Base-by-base conservation (phyloP, 2,888 invertebrate genomes). In the Aleiodes leptofemur region DNA sequence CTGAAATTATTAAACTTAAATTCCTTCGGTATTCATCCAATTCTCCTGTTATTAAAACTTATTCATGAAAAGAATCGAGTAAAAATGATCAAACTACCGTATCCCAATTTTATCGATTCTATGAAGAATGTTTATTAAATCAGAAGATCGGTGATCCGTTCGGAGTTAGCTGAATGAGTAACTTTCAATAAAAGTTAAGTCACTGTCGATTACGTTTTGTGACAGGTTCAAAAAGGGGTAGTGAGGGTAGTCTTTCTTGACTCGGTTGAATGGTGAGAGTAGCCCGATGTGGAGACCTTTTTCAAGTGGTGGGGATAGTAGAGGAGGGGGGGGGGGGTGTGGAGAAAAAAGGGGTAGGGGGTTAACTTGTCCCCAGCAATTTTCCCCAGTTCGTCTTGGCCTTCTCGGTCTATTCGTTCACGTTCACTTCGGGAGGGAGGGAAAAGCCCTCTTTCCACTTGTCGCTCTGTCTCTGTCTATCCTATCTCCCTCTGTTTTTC, bases 141-240 rank as follows among this genome's bases (percentile, higher is more conserved):
- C 64, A 43, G n/a, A 6, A 59, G 59, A 59, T 14, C 9, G 64
- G 64, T 48, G 9, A 64, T 64, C 16, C 16, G 6, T 11, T 9
- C 64, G 43, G 14, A 64, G 6, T 43, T 64, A 9, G 14, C 29
- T 29, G 23, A 64, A 64, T 64, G 64, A 14, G 64, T 64, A 64
- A 64, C 51, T 72, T 72, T 59, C 16, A 9, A 34, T 43, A 55
- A 64, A 76, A 78, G 72, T 79, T 75, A 76, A 77, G 76, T 74
- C 66, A 73, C 78, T 76, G 78, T 79, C 79, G 77, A 79, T 79
- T 78, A 74, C 77, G 71, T 76, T 70, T 71, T 66, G 69, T 77
- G 78, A 78, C 76, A 73, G 70, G 56, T 64, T 23, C 23, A 16
- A 48, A 70, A 23, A 23, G 23, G 23, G 43, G 55, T 55, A 43